Percentiles rank a stretch among this genome's conserved stretches.
These are phyloP conservation scores for Argyrosomus regius DNA, from an alignment of 2,797 vertebrate species.

Conservation along the genomic window DNA sequence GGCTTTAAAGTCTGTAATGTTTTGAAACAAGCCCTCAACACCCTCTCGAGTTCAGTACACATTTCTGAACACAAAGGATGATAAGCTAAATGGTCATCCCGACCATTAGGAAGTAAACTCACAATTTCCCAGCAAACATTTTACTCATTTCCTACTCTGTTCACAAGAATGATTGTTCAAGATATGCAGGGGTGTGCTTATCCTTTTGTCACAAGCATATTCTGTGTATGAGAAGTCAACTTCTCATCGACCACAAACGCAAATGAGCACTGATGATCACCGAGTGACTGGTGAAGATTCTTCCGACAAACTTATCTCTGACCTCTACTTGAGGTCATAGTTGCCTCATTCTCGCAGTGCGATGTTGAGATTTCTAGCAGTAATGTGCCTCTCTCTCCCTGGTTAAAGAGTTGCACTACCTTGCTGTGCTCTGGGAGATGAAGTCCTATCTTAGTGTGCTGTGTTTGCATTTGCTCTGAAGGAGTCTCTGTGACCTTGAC, in stretches of 20 bases:
- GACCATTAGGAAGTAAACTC: constrained; percentile 6
- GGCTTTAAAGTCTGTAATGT: neutral
- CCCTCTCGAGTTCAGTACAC: neutral
- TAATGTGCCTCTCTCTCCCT: constrained; percentile 19
- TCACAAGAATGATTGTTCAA: constrained; percentile 24
- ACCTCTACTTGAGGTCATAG: neutral
- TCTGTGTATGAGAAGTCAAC: constrained; percentile 18
- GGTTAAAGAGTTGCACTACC: constrained; percentile 53
- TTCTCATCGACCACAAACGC: constrained; percentile 24
- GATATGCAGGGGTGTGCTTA: constrained; percentile 9
- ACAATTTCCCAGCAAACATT: neutral
- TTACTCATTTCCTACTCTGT: constrained; percentile 11
- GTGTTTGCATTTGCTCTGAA: constrained; percentile 75
- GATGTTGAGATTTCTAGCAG: constrained; percentile 11
- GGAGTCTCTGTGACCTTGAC: constrained; percentile 80
- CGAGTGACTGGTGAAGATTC: constrained; percentile 13
- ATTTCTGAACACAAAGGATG: neutral
- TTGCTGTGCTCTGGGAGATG: constrained; percentile 56
- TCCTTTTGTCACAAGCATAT: constrained; percentile 15
- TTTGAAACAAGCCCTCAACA: neutral
- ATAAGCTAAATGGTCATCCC: neutral
- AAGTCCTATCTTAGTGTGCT: constrained; percentile 68
- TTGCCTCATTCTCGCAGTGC: constrained; percentile 23
- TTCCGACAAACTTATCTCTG: constrained; percentile 18
- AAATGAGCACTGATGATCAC: neutral